Conservation (phyloP, 2,888 invertebrate species). For the Tetranychus truncatus region DNA sequence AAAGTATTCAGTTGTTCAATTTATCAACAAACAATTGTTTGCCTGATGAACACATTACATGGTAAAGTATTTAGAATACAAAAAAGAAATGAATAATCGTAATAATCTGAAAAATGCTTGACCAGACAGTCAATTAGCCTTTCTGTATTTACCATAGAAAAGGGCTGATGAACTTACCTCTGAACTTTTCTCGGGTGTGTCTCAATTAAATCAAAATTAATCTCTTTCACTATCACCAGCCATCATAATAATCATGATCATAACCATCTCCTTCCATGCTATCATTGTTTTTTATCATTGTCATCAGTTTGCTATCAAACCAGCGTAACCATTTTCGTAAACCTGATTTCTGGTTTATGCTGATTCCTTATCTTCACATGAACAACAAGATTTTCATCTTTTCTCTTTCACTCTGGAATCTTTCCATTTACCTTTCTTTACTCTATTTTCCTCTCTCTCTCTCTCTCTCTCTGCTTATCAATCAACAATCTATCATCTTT, state of each 20-base stretch:
- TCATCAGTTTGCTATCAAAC: neutral
- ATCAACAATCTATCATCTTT: neutral
- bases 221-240: neutral
- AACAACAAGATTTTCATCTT: neutral
- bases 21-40: no score
- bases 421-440: neutral
- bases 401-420: neutral
- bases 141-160: neutral
- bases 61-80: no score
- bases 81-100: no score
- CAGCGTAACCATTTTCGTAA: neutral
- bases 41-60: no score
- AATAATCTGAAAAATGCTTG: no score
- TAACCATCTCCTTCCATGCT: neutral
- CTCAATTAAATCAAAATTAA: slow-evolving; percentile 1
- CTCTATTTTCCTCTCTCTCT: no score
- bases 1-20: no score
- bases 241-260: neutral
- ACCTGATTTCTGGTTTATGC: neutral
- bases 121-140: no score
- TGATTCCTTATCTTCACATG: neutral
- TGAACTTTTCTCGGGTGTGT: neutral
- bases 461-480: neutral
- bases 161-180: neutral
- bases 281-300: neutral